Percentiles rank a stretch among this genome's conserved stretches.
Evolutionary conservation across 2,888 invertebrate genomes (phyloP).

Genomic region (Trichopoda pennipes): DNA sequence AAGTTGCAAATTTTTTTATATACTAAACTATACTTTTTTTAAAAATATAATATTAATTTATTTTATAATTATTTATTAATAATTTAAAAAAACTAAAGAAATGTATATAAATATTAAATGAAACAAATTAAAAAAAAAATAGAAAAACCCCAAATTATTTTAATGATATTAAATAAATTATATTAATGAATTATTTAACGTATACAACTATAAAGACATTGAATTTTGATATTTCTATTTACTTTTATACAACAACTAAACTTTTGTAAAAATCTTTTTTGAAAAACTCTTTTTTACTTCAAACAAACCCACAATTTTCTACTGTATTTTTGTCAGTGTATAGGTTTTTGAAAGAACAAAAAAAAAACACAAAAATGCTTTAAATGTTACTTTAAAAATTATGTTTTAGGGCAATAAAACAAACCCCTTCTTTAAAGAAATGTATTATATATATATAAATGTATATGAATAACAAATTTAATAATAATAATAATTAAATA

Average conservation of each 20-base stretch:
- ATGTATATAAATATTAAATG: neutral
- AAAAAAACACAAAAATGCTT: conserved; percentile 42
- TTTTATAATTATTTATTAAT: neutral
- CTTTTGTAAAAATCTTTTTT: conserved; percentile 31
- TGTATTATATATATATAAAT: too few species aligned
- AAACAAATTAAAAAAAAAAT: neutral
- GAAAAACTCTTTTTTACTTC: conserved; percentile 25
- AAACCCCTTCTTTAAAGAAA: conserved; percentile 16
- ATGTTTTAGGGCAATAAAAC: conserved; percentile 3
- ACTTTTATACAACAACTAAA: conserved; percentile 13
- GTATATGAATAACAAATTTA: conserved; percentile 46
- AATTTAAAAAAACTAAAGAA: neutral
- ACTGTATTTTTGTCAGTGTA: conserved; percentile 62
- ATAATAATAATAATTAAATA: conserved; percentile 32
- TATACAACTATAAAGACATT: conserved; percentile 12
- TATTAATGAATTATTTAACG: neutral
- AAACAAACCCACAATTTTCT: conserved; percentile 37
- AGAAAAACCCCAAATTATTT: neutral
- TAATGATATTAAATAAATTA: too few species aligned
- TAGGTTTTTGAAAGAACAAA: conserved; percentile 3
- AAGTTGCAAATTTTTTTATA: neutral
- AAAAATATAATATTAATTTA: neutral
- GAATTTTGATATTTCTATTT: conserved; percentile 36
- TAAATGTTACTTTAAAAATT: conserved; percentile 51
- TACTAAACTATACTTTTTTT: neutral